Percentiles rank a stretch among this genome's conserved stretches.
phyloP scores from a whole-genome alignment of 2,888 invertebrate species.

The Hermodice carunculata region DNA sequence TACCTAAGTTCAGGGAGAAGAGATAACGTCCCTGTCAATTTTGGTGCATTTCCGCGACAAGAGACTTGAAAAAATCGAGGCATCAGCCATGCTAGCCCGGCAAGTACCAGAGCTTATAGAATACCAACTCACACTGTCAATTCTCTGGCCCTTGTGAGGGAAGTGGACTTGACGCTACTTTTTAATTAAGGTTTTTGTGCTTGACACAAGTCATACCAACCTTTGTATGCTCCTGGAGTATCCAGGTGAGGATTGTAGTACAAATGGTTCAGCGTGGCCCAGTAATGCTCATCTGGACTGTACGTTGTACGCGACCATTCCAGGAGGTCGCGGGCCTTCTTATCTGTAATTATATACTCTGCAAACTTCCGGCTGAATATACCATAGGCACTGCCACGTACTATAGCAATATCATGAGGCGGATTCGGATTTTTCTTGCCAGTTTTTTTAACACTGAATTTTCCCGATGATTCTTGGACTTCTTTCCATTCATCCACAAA shows the following conservation, averaged over 20 bases:
- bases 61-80: no score
- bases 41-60: no score
- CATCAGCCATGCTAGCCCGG: no score
- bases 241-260: constrained; percentile 52
- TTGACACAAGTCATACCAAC: no score
- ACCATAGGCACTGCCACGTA: constrained; percentile 67
- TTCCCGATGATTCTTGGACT: constrained; percentile 27
- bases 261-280: constrained; percentile 64
- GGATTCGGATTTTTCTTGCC: constrained; percentile 36
- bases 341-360: constrained; percentile 54
- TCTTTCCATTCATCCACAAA: constrained; percentile 41
- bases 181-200: no score
- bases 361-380: constrained; percentile 64
- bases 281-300: constrained; percentile 67
- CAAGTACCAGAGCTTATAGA: no score
- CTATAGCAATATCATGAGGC: constrained; percentile 49
- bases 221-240: constrained; percentile 61
- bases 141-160: no score
- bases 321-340: constrained; percentile 53
- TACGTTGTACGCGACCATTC: constrained; percentile 60
- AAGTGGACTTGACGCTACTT: no score
- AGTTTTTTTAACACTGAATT: constrained; percentile 42
- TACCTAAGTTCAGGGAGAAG: no score
- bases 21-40: no score
- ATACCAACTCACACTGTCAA: no score